Base-by-base conservation (phyloP, 2,888 invertebrate genomes). In the Pandemis corylana region DNA sequence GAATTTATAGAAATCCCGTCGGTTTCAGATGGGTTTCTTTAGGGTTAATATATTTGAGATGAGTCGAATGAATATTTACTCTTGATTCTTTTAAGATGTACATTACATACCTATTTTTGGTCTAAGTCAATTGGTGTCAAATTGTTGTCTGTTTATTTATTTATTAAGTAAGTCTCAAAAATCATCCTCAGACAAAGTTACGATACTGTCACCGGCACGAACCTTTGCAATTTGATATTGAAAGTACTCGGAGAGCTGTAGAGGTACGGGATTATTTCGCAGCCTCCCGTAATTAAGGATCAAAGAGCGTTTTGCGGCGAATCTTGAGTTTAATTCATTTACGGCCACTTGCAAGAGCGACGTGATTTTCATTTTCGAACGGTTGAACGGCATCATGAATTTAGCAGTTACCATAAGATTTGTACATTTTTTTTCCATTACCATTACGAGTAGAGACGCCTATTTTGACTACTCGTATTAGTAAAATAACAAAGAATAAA, bases 231-330 rank as follows among this genome's bases (percentile, higher is more conserved):
- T 12, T 5, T 59, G 28, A 59, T 59, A 59, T 59, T 59, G 20
- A 28, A 59, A 59, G 28, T 59, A 12, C 59, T 59, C 41, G n/a
- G 42, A n/a, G 15, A 59, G 20, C 36, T 62, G 41, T 62, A 62
- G 49, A 51, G 20, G 36, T n/a, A 28, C 59, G 4, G 71, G 70
- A 75, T 75, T 75, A 75, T 63, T 62, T 41, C 63, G 7, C 67
- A 71, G 67, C 70, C 75, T 56, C 53, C 44, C 53, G 66, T 71
- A 71, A 75, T 75, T 75, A 75, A 75, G 66, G 71, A 75, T 75
- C 71, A 75, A 75, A 75, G 65, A 53, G 64, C 61, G 49, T 70
- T 61, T 68, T 73, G 73, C 49, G 68, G 73, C 41, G 62, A 62
- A 62, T 75, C 70, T 74, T 20, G 46, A 62, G 66, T 67, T 74